Percentiles rank a stretch among this genome's conserved stretches.
These are phyloP conservation scores for Hirtodrosophila alboralis DNA, from an alignment of 2,888 invertebrate genomes.

Conservation along the genomic window DNA sequence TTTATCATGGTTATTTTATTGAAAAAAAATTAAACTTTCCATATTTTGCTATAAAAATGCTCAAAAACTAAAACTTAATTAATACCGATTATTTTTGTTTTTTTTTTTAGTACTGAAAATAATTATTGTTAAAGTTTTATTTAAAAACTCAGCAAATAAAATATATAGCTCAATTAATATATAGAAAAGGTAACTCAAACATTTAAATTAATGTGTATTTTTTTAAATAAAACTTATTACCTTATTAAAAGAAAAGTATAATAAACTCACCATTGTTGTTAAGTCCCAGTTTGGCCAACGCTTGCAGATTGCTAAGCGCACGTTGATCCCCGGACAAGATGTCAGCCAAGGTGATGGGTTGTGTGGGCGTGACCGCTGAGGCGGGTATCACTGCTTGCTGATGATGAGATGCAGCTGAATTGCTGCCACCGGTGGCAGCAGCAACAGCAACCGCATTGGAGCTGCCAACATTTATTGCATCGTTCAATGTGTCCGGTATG, in stretches of 20 bases:
- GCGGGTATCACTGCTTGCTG: constrained; percentile 74
- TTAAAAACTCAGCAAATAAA: too few species aligned
- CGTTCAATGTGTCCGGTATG: constrained; percentile 84
- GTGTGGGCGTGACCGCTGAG: constrained; percentile 86
- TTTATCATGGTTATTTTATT: too few species aligned
- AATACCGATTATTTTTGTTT: too few species aligned
- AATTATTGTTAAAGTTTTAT: too few species aligned
- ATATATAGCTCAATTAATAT: too few species aligned
- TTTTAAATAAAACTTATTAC: background rate
- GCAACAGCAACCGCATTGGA: constrained; percentile 35
- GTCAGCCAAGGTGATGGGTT: constrained; percentile 90
- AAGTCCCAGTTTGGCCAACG: constrained; percentile 93
- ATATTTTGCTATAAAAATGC: too few species aligned
- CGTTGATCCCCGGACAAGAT: constrained; percentile 90
- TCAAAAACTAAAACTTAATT: too few species aligned
- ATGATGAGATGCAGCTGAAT: constrained; percentile 51
- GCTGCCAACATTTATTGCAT: constrained; percentile 75
- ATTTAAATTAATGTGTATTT: too few species aligned
- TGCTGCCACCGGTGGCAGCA: constrained; percentile 27
- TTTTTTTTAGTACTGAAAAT: too few species aligned
- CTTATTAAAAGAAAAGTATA: too few species aligned
- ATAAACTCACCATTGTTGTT: constrained; percentile 87
- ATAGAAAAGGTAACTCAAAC: too few species aligned
- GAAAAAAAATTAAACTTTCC: too few species aligned
- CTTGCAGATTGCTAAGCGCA: constrained; percentile 94